Evolutionary conservation across 2,113 vertebrate species (phyloP), one percentile per base, ranked within the genome.

Genomic region (Cyphomyrus discorhynchus): DNA sequence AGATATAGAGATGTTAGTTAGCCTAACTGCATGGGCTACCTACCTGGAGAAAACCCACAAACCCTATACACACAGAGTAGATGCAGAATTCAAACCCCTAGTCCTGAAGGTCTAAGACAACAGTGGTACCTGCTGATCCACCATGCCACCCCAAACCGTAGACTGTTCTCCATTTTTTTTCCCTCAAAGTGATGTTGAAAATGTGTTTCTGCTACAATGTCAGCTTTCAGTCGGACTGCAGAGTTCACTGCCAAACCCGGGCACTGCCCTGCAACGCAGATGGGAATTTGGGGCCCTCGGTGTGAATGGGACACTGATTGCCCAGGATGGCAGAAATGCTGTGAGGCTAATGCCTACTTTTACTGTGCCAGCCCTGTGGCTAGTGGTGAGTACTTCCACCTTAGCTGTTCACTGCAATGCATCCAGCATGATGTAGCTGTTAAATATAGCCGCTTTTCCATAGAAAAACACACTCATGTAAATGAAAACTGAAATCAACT

Each of bases 271-370:
- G 10, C 1, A 3, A 87, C 91, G 82, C 91, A 77, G 47, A 74
- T n/a, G 1, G 90, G 53, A 89, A 62, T 46, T 7, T 50, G 87
- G 50, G 87, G 90, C 91, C 90, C 89, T 7, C 42, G 39, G 0
- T 99, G 98, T 89, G 91, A 90, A 39, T 94, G 94, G 91, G 97
- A 99, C 88, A 90, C 92, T 1, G 96, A 98, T 93, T 99, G 98
- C 91, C 96, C 97, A n/a, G 96, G 93, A 53, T 95, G 96, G 93
- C 95, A 97, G 92, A 99, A 98, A 93, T 99, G 98, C 95, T 99
- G 98, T 91, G 92, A 89, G 66, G 42, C 87, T 91, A 87, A 90
- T 52, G 89, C 93, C 86, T 77, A 39, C 24, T 92, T 74, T 24
- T 70, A 86, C 85, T 96, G 96, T 89, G 90, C n/a, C 11, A 39